These are phyloP conservation scores for Chaetodon trifasciatus DNA, from an alignment of 2,797 vertebrate genomes.

Conservation along the genomic window DNA sequence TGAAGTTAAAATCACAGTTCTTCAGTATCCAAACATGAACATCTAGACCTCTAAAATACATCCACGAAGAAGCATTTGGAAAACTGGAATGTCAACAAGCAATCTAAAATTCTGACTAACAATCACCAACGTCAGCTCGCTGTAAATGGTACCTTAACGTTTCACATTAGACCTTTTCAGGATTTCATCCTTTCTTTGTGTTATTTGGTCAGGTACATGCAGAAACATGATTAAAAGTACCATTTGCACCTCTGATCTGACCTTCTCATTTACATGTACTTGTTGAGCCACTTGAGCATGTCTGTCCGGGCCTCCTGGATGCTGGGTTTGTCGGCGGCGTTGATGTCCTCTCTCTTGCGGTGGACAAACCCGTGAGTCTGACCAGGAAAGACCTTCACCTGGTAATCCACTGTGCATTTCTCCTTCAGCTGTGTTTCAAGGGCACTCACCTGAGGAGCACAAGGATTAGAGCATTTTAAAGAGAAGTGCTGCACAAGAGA, in stretches of 20 bases:
- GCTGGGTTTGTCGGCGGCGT: slow-evolving; percentile 85
- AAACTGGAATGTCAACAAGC: background rate
- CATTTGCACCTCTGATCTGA: background rate
- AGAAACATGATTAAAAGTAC: background rate
- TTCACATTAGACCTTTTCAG: background rate
- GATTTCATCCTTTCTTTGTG: background rate
- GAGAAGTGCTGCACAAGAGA: background rate
- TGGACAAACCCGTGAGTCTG: slow-evolving; percentile 96
- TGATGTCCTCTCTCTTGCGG: slow-evolving; percentile 91
- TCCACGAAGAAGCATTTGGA: background rate
- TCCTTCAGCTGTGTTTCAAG: slow-evolving; percentile 89
- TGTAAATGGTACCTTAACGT: background rate
- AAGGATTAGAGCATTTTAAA: background rate
- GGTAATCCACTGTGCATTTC: slow-evolving; percentile 87
- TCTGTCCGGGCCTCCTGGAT: slow-evolving; percentile 91
- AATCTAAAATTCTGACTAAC: too few species aligned
- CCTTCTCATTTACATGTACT: slow-evolving; percentile 83
- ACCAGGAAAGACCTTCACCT: slow-evolving; percentile 92
- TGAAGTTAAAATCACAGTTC: background rate
- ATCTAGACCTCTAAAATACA: background rate
- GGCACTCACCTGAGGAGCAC: slow-evolving; percentile 80
- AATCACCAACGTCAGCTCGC: rapidly evolving
- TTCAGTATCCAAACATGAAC: background rate
- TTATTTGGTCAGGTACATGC: too few species aligned
- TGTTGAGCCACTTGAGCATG: slow-evolving; percentile 92